phyloP scores from a whole-genome alignment of 2,888 invertebrate genomes.

The Cerastis leucographa region DNA sequence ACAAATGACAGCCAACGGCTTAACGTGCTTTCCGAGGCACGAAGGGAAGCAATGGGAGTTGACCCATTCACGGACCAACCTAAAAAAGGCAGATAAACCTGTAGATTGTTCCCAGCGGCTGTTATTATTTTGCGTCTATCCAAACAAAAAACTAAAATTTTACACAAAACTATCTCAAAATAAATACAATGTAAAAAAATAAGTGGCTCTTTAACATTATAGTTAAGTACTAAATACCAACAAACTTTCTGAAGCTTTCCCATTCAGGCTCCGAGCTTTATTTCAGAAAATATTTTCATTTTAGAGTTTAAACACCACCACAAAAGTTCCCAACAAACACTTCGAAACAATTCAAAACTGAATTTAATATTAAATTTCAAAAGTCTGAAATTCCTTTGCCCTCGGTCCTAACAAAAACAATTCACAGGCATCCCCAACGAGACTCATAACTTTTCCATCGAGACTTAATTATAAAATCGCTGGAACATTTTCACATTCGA shows the following conservation, averaged over 20 bases:
- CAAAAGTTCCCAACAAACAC: constrained; percentile 12
- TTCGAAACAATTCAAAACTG: constrained; percentile 27
- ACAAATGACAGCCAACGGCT: background rate
- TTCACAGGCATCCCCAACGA: constrained; percentile 46
- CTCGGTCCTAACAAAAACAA: constrained; percentile 50
- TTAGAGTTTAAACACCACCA: background rate
- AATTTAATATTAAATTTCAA: constrained; percentile 47
- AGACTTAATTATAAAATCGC: constrained; percentile 82
- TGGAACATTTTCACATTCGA: constrained; percentile 71
- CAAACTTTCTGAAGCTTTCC: background rate
- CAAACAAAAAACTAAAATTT: background rate
- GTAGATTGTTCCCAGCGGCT: background rate
- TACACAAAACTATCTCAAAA: background rate
- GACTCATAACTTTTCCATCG: constrained; percentile 60
- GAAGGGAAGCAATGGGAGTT: background rate
- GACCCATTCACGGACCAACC: background rate
- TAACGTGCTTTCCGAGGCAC: background rate
- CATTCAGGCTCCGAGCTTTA: background rate
- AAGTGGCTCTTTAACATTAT: background rate
- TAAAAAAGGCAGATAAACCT: background rate
- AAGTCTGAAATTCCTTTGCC: constrained; percentile 46
- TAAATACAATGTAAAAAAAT: background rate
- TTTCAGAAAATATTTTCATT: background rate
- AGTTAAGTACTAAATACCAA: background rate
- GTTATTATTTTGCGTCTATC: background rate